Percentiles rank a stretch among this genome's conserved stretches.
Conservation (phyloP, 2,113 vertebrate genomes). For the Actenoides lindsayi region DNA sequence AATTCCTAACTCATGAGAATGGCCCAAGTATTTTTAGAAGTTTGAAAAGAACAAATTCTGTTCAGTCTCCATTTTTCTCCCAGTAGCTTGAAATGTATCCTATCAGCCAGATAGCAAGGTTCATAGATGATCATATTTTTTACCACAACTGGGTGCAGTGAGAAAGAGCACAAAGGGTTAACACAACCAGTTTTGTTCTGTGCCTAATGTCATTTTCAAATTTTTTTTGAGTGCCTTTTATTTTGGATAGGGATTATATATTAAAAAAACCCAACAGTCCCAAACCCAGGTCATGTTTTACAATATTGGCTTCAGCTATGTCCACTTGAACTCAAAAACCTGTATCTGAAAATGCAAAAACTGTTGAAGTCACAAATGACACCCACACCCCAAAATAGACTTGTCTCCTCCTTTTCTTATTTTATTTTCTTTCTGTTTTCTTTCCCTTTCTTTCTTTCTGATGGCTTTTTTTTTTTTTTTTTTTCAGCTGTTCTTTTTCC, state of each 20-base stretch:
- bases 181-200: neutral
- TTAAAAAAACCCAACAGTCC: neutral
- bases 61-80: neutral
- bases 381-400: neutral
- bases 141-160: neutral
- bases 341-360: neutral
- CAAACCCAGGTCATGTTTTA: neutral
- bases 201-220: neutral
- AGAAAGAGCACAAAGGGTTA: neutral
- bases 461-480: neutral
- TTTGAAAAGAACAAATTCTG: constrained; percentile 42
- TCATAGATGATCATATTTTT: neutral
- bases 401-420: neutral
- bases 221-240: neutral
- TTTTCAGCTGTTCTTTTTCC: neutral
- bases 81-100: neutral
- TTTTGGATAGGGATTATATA: neutral
- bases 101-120: neutral
- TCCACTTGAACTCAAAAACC: neutral
- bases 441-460: neutral
- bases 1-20: constrained; percentile 72
- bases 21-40: constrained; percentile 68
- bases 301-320: neutral
- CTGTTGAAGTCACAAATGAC: neutral
- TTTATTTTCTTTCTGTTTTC: neutral